Conservation (phyloP, 2,797 vertebrate genomes). For the Acanthopagrus latus region DNA sequence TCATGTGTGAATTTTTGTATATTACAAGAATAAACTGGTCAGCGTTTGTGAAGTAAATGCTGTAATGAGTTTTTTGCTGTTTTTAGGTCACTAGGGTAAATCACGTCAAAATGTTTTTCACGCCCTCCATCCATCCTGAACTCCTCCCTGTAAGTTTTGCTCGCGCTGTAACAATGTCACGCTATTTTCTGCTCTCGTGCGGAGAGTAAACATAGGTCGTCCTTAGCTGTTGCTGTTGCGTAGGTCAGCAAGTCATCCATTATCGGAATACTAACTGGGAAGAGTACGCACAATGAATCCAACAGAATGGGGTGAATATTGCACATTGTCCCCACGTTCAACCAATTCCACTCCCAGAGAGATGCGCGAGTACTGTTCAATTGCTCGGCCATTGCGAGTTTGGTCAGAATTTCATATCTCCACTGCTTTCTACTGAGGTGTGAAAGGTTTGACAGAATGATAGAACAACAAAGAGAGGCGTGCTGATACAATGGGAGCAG, state of each 20-base stretch:
- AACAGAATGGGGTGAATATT: conserved; percentile 20
- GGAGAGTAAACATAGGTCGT: conserved; percentile 23
- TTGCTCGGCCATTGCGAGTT: conserved; percentile 6
- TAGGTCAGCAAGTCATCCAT: conserved; percentile 37
- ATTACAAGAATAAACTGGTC: background rate
- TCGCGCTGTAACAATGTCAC: background rate
- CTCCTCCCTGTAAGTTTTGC: background rate
- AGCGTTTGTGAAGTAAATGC: background rate
- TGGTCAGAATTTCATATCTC: conserved; percentile 41
- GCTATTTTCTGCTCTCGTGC: conserved; percentile 17
- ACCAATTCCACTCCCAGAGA: conserved; percentile 25
- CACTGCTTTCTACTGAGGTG: conserved; percentile 58
- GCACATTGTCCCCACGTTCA: conserved; percentile 3
- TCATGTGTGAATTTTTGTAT: background rate
- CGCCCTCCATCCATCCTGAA: background rate
- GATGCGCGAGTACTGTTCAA: background rate
- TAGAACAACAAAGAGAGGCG: conserved; percentile 62
- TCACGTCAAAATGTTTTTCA: conserved; percentile 1
- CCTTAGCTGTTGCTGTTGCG: conserved; percentile 15
- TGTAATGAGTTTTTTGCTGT: background rate
- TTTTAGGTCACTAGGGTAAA: background rate
- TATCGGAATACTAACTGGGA: conserved; percentile 7
- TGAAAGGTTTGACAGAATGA: conserved; percentile 70
- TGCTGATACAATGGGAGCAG: conserved; percentile 42
- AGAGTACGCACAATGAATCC: conserved; percentile 14